Conservation (phyloP, 2,888 invertebrate genomes). For the Drosophila peninsularis region DNA sequence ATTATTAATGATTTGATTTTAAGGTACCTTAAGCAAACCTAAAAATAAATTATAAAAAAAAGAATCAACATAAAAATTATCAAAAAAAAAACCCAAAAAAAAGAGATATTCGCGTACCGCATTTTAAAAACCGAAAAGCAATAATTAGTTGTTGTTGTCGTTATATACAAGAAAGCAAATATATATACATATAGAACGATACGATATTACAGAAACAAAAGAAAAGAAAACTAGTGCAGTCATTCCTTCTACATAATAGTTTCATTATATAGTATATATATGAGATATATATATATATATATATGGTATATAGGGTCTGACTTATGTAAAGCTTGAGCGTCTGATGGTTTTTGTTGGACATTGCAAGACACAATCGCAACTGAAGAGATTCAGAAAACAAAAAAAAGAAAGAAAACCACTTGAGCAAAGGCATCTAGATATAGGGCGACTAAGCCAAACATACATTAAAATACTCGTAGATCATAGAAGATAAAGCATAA, state of each 20-base stretch:
- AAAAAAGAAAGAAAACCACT: slow-evolving; percentile 2
- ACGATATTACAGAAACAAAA: slow-evolving; percentile 49
- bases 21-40: slow-evolving; percentile 57
- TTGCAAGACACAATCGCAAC: slow-evolving; percentile 79
- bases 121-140: slow-evolving; percentile 78
- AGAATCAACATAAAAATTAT: slow-evolving; percentile 9
- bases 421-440: slow-evolving; percentile 17
- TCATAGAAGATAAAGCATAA: slow-evolving; percentile 32
- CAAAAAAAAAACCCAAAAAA: slow-evolving; percentile 26
- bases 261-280: slow-evolving; percentile 47
- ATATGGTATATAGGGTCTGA: slow-evolving; percentile 62
- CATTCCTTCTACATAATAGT: slow-evolving; percentile 72
- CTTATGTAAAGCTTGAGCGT: slow-evolving; percentile 76
- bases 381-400: slow-evolving; percentile 41
- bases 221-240: slow-evolving; percentile 61
- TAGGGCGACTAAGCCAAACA: slow-evolving; percentile 24
- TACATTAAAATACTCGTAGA: slow-evolving; percentile 37
- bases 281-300: slow-evolving; percentile 49
- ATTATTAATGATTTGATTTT: slow-evolving; percentile 74
- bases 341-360: slow-evolving; percentile 78
- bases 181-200: slow-evolving; percentile 61
- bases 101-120: slow-evolving; percentile 59
- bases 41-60: slow-evolving; percentile 18
- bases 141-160: slow-evolving; percentile 80
- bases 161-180: slow-evolving; percentile 63